Conservation (phyloP, 2,113 vertebrate species). For the Rhinogobius similis region DNA sequence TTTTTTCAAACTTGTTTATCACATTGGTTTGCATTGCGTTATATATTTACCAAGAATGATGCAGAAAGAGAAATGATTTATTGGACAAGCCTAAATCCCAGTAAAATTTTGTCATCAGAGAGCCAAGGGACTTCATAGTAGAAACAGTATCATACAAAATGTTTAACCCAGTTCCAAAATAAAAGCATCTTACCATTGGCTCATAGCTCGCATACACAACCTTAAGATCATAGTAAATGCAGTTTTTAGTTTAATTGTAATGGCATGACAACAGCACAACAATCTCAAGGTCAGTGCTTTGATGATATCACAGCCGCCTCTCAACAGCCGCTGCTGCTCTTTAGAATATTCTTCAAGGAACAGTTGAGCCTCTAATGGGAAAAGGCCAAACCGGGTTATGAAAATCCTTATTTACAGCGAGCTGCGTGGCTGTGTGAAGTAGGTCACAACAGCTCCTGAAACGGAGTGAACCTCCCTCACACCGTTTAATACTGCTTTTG, state of each 20-base stretch:
- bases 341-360: constrained; percentile 69
- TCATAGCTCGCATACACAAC: constrained; percentile 17
- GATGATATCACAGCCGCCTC: constrained; percentile 49
- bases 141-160: constrained; percentile 14
- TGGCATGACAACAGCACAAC: constrained; percentile 42
- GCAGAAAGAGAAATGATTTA: constrained; percentile 20
- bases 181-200: constrained; percentile 3
- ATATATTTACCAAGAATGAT: not conserved
- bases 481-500: constrained; percentile 60
- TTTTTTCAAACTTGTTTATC: constrained; percentile 41
- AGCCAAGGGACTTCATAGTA: not conserved
- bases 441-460: constrained; percentile 70
- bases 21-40: not conserved
- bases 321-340: constrained; percentile 58
- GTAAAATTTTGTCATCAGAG: constrained; percentile 13
- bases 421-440: constrained; percentile 71
- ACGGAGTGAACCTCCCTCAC: constrained; percentile 62
- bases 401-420: constrained; percentile 75
- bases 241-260: constrained; percentile 43
- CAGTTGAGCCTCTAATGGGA: constrained; percentile 69
- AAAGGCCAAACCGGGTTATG: constrained; percentile 73
- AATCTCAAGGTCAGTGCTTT: constrained; percentile 53
- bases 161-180: constrained; percentile 18
- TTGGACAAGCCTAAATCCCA: constrained; percentile 10
- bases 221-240: constrained; percentile 28